A percentile compares a stretch with the other conserved stretches of the same genome.
These are phyloP conservation scores for Rhinolophus ferrumequinum DNA, from an alignment of 2,113 vertebrate species.

Conservation along the genomic window DNA sequence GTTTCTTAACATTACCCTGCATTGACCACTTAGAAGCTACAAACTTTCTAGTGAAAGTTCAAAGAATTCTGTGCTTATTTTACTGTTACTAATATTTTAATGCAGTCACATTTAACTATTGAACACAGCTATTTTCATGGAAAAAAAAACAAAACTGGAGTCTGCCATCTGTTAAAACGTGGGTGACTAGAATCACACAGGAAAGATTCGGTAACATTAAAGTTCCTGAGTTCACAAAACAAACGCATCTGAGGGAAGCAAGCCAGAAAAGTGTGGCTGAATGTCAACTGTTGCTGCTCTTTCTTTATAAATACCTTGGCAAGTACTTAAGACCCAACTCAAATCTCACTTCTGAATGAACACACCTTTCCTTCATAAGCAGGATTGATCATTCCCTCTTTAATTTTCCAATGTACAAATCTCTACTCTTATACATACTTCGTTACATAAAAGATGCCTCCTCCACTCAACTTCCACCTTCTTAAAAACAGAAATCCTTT, in stretches of 20 bases:
- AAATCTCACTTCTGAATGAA: background rate
- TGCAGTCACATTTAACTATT: background rate
- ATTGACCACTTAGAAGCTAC: background rate
- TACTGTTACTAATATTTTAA: background rate
- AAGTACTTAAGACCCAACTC: background rate
- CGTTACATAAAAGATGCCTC: background rate
- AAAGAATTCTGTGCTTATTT: background rate
- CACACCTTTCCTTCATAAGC: background rate
- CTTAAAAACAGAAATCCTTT: background rate
- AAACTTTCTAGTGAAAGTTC: background rate
- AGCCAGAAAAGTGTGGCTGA: background rate
- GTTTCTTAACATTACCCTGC: background rate
- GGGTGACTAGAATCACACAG: background rate
- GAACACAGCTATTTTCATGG: background rate
- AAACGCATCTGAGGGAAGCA: background rate
- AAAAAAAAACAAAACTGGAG: background rate
- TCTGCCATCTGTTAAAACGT: background rate
- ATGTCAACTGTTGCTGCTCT: background rate
- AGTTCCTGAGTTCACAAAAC: background rate
- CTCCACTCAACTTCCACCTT: background rate
- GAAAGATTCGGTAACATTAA: background rate
- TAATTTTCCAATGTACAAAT: background rate
- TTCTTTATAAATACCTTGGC: background rate
- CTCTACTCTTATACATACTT: background rate
- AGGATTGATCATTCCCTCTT: background rate